phyloP scores from a whole-genome alignment of 2,888 invertebrate species.

The Drosophila algonquin region DNA sequence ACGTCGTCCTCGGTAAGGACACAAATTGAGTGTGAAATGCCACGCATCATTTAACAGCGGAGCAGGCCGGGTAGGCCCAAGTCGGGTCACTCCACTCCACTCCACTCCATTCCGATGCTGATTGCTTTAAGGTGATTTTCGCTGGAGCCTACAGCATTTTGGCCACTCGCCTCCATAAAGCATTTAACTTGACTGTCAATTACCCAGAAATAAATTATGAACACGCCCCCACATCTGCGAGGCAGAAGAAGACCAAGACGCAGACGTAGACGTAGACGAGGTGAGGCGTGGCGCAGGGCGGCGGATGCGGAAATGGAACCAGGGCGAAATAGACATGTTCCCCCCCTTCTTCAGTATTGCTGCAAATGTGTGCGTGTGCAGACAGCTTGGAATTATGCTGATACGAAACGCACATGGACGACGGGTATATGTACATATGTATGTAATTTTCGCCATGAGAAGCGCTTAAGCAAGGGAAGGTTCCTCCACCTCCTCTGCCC shows the following conservation, averaged over 20 bases:
- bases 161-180: slow-evolving; percentile 34
- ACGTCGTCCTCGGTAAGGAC: slow-evolving; percentile 21
- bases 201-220: slow-evolving; percentile 67
- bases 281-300: not conserved
- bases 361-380: slow-evolving; percentile 11
- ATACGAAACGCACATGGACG: slow-evolving; percentile 50
- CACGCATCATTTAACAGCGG: slow-evolving; percentile 71
- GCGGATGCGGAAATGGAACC: slow-evolving; percentile 17
- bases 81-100: too few species aligned
- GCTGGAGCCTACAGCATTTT: slow-evolving; percentile 13
- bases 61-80: not conserved
- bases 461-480: slow-evolving; percentile 54
- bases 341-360: slow-evolving; percentile 22
- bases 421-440: slow-evolving; percentile 19
- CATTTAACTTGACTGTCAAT: slow-evolving; percentile 69
- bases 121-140: slow-evolving; percentile 29
- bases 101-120: too few species aligned
- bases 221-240: slow-evolving; percentile 24
- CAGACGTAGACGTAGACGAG: not conserved
- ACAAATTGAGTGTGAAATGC: slow-evolving; percentile 77
- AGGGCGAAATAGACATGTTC: slow-evolving; percentile 68
- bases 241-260: slow-evolving; percentile 4
- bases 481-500: slow-evolving; percentile 2
- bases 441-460: slow-evolving; percentile 49
- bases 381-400: slow-evolving; percentile 64